phyloP scores from a whole-genome alignment of 2,888 invertebrate genomes.

The Drosophila emarginata region DNA sequence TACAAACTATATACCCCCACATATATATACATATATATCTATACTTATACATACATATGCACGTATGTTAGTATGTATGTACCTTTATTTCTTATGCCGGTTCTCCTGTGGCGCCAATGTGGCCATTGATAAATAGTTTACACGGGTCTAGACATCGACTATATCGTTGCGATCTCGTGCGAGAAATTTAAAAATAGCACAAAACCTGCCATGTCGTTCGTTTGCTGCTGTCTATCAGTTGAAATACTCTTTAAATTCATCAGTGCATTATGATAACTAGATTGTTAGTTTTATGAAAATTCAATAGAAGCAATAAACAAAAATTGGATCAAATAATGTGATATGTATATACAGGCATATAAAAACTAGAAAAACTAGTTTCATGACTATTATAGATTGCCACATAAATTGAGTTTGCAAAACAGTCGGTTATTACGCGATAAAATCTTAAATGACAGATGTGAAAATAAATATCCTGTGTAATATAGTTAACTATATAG shows the following conservation, averaged over 20 bases:
- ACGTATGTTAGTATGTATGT: background rate
- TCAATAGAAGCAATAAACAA: background rate
- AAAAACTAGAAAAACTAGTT: background rate
- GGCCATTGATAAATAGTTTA: conserved; percentile 58
- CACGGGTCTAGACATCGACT: conserved; percentile 36
- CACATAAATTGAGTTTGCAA: no score
- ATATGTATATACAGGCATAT: no score
- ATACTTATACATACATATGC: conserved; percentile 1
- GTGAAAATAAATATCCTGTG: no score
- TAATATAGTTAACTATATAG: no score
- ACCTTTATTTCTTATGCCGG: conserved; percentile 28
- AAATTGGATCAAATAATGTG: background rate
- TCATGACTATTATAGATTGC: background rate
- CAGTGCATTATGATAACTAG: background rate
- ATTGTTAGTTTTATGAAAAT: background rate
- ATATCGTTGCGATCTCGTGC: conserved; percentile 69
- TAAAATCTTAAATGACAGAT: background rate
- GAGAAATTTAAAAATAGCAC: conserved; percentile 52
- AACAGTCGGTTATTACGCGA: background rate
- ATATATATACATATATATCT: background rate
- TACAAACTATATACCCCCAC: background rate
- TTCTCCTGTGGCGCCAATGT: conserved; percentile 45
- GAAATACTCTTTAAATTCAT: conserved; percentile 19
- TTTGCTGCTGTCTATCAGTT: conserved; percentile 30
- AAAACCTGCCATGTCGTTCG: conserved; percentile 36